phyloP scores from a whole-genome alignment of 2,797 vertebrate species.

The Tangara arthus region DNA sequence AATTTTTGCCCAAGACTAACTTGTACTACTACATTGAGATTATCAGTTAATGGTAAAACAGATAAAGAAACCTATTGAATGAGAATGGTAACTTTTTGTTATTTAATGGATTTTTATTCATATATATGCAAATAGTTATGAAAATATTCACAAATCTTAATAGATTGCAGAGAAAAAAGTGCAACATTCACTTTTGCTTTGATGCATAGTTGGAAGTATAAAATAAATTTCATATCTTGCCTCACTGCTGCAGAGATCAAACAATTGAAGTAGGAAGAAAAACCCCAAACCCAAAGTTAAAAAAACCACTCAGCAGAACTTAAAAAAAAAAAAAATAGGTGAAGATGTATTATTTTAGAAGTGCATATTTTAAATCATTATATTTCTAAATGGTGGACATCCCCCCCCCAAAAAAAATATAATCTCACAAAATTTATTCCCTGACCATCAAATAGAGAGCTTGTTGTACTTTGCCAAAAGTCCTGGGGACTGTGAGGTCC shows the following conservation, averaged over 20 bases:
- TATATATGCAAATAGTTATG: neutral
- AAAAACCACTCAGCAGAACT: neutral
- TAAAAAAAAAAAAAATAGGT: neutral
- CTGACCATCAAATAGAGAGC: neutral
- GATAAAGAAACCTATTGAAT: neutral
- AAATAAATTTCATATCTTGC: neutral
- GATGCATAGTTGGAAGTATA: neutral
- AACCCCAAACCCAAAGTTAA: accelerated
- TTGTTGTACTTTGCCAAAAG: neutral
- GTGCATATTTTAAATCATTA: neutral
- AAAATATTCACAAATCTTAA: neutral
- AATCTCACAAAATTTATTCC: neutral
- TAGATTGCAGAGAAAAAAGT: neutral
- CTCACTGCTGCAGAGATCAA: neutral
- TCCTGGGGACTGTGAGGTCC: neutral
- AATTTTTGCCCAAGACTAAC: neutral
- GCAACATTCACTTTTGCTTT: neutral
- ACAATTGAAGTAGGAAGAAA: neutral
- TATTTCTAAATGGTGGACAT: neutral
- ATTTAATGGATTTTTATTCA: neutral
- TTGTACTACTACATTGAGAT: neutral
- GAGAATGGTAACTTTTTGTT: neutral
- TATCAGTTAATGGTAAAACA: neutral
- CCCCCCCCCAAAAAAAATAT: neutral
- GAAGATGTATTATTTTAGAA: neutral